These are phyloP conservation scores for Empidonax alnorum DNA, from an alignment of 2,113 vertebrate species.

Conservation along the genomic window DNA sequence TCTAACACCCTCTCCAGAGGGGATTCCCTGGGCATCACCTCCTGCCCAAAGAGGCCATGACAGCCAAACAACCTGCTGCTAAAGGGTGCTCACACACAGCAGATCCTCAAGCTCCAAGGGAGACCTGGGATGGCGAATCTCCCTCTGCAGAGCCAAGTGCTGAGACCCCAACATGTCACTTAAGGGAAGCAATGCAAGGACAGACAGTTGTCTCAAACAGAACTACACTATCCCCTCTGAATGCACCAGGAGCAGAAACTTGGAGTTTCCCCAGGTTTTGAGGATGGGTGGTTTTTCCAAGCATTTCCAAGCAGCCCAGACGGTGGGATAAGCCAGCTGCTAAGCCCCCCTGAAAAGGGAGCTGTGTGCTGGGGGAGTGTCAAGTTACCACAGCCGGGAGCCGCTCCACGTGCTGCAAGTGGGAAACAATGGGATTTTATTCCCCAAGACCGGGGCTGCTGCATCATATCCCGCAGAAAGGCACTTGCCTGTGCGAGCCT, in stretches of 20 bases:
- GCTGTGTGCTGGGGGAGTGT: slow-evolving; percentile 1
- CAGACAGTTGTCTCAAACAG: not conserved
- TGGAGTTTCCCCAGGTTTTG: not conserved
- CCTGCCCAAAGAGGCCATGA: not conserved
- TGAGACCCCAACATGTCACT: rapidly evolving
- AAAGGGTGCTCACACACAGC: not conserved
- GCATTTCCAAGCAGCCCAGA: not conserved
- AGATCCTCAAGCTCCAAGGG: rapidly evolving
- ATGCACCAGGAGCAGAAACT: not conserved
- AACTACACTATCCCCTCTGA: not conserved
- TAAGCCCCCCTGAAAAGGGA: not conserved
- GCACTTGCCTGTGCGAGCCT: not conserved
- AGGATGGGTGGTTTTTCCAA: not conserved
- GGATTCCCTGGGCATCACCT: not conserved
- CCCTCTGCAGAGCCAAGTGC: not conserved
- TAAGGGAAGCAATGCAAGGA: not conserved
- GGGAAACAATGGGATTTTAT: slow-evolving; percentile 59
- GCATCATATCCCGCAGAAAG: not conserved
- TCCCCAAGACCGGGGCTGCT: not conserved
- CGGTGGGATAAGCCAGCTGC: slow-evolving; percentile 24
- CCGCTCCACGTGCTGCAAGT: not conserved
- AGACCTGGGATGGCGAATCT: not conserved
- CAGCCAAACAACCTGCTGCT: not conserved
- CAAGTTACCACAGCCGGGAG: slow-evolving; percentile 25
- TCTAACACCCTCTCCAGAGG: not conserved